Percentiles rank a stretch among this genome's conserved stretches.
These are phyloP conservation scores for Micronisus gabar DNA, from an alignment of 2,113 vertebrate genomes.

Conservation along the genomic window DNA sequence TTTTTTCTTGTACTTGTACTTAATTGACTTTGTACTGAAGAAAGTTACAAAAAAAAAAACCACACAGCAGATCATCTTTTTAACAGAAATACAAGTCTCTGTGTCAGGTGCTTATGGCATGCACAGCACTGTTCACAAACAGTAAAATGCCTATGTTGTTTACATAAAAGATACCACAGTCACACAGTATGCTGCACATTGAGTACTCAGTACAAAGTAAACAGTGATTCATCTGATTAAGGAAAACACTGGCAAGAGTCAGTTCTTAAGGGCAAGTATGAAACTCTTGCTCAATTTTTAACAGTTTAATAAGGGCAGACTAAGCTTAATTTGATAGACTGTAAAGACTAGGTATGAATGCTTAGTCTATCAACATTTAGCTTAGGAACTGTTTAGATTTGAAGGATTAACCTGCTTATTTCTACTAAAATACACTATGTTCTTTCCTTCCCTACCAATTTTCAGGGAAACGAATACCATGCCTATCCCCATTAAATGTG, in stretches of 20 bases:
- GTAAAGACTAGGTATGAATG: fast-evolving
- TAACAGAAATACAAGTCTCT: neutral
- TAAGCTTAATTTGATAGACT: neutral
- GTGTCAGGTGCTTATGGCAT: neutral
- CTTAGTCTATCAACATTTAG: neutral
- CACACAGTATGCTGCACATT: neutral
- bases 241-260: neutral
- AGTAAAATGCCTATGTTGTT: neutral
- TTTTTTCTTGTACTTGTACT: neutral
- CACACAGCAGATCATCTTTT: neutral
- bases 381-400: neutral
- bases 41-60: neutral
- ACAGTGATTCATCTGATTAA: neutral
- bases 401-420: neutral
- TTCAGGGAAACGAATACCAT: neutral
- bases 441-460: neutral
- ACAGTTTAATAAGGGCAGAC: neutral
- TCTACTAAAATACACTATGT: neutral
- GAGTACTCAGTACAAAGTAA: neutral
- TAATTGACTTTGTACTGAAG: neutral
- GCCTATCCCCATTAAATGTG: neutral
- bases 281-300: neutral
- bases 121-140: neutral
- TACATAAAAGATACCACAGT: neutral
- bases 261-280: neutral